These are phyloP conservation scores for Drosophila grimshawi DNA, from an alignment of 1,140 invertebrate genomes.

Conservation along the genomic window DNA sequence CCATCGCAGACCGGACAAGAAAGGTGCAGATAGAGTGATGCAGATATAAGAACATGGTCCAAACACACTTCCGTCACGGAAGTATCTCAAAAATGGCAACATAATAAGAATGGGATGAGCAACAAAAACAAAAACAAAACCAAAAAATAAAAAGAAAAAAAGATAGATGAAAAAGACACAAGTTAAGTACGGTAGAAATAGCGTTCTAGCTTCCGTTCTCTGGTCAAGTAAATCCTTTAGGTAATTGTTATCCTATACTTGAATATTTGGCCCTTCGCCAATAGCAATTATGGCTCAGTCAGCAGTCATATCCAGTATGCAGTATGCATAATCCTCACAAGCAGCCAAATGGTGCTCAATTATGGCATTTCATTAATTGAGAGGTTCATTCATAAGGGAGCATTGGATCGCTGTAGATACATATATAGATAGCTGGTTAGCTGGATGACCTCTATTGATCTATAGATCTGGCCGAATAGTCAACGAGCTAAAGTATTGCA, in stretches of 20 bases:
- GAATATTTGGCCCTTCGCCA: background rate
- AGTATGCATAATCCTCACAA: constrained; percentile 42
- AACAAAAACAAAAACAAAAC: background rate
- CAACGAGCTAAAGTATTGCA: constrained; percentile 55
- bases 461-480: constrained; percentile 32
- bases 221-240: constrained; percentile 65
- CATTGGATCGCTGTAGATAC: constrained; percentile 27
- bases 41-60: constrained; percentile 5
- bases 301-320: background rate
- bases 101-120: constrained; percentile 27
- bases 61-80: constrained; percentile 45
- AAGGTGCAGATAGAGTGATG: constrained; percentile 2
- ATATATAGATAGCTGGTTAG: background rate
- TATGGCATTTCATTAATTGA: constrained; percentile 75
- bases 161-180: constrained; percentile 65
- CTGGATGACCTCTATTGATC: background rate
- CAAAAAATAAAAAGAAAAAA: constrained; percentile 4
- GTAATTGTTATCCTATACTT: constrained; percentile 75
- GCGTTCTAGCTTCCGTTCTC: constrained; percentile 67
- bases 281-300: background rate
- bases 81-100: constrained; percentile 43
- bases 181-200: constrained; percentile 65
- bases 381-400: constrained; percentile 49
- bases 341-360: constrained; percentile 65
- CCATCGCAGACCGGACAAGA: constrained; percentile 10